phyloP scores from a whole-genome alignment of 1,140 invertebrate species.

The Zaprionus africanus region DNA sequence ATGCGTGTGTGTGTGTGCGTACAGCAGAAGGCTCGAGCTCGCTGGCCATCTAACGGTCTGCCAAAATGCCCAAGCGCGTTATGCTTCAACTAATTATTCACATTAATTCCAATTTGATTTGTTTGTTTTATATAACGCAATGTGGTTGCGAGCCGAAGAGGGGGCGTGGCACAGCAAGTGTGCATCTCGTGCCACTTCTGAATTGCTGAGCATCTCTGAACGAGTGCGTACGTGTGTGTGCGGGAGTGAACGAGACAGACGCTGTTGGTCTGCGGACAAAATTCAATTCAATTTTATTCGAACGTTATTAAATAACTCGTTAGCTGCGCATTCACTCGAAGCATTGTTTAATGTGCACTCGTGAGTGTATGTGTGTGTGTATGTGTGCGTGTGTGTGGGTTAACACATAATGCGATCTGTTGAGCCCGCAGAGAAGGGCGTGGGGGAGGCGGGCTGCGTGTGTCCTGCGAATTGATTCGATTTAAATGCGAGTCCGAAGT shows the following conservation, averaged over 20 bases:
- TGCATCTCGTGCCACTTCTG: background rate
- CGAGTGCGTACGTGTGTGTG: background rate
- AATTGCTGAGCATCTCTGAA: slow-evolving; percentile 2
- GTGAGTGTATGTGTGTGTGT: background rate
- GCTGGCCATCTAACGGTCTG: background rate
- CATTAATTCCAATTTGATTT: slow-evolving; percentile 75
- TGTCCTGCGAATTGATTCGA: background rate
- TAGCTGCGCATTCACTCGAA: slow-evolving; percentile 3
- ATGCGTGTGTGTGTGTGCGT: slow-evolving; percentile 4
- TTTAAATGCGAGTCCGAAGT: slow-evolving; percentile 3
- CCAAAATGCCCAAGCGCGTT: slow-evolving; percentile 1
- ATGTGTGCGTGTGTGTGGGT: background rate
- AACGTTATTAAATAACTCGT: slow-evolving; percentile 7
- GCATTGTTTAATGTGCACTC: slow-evolving; percentile 3
- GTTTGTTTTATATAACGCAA: slow-evolving; percentile 70
- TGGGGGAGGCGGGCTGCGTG: background rate
- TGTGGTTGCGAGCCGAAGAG: slow-evolving; percentile 32
- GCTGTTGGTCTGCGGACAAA: background rate
- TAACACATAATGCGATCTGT: background rate
- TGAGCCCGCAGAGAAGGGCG: background rate
- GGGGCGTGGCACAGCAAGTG: background rate
- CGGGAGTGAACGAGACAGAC: background rate
- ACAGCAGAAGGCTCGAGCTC: background rate
- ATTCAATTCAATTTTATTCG: slow-evolving; percentile 3
- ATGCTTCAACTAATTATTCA: slow-evolving; percentile 65